Conservation (phyloP, 1,140 invertebrate species). For the Drosophila pseudoananassae region DNA sequence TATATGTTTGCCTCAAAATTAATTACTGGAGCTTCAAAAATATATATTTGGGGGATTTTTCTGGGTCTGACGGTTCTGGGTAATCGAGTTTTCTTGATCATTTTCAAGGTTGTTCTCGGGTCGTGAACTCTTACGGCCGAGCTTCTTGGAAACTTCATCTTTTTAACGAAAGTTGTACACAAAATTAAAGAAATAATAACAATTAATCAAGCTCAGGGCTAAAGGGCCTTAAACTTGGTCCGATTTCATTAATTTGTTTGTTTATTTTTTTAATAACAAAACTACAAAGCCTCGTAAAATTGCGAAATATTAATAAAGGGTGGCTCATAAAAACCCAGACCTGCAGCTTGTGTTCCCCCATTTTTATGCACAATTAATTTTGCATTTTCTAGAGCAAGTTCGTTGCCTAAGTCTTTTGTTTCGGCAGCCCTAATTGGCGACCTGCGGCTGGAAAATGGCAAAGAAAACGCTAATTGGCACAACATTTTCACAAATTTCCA, state of each 20-base stretch:
- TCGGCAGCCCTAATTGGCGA: constrained; percentile 38
- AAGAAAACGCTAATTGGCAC: constrained; percentile 6
- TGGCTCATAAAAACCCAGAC: constrained; percentile 1
- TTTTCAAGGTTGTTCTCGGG: constrained; percentile 7
- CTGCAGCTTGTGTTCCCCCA: constrained; percentile 19
- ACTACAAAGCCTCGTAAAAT: neutral
- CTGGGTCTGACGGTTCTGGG: constrained; percentile 2
- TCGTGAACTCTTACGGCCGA: neutral
- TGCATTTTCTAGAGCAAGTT: constrained; percentile 37
- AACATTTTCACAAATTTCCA: constrained; percentile 19
- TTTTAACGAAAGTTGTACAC: neutral
- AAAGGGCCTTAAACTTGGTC: constrained; percentile 3
- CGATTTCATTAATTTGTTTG: neutral
- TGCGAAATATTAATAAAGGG: neutral
- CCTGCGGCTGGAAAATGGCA: constrained; percentile 5
- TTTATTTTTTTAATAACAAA: neutral
- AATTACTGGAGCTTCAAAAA: constrained; percentile 3
- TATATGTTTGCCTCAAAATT: constrained; percentile 17
- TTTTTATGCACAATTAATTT: constrained; percentile 62
- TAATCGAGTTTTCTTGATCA: constrained; percentile 11
- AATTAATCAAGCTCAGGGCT: neutral
- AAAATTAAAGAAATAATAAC: neutral
- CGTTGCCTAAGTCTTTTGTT: constrained; percentile 77
- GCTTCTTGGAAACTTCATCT: neutral
- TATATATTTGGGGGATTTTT: constrained; percentile 15